phyloP scores from a whole-genome alignment of 2,113 vertebrate genomes.

The Nematolebias whitei region DNA sequence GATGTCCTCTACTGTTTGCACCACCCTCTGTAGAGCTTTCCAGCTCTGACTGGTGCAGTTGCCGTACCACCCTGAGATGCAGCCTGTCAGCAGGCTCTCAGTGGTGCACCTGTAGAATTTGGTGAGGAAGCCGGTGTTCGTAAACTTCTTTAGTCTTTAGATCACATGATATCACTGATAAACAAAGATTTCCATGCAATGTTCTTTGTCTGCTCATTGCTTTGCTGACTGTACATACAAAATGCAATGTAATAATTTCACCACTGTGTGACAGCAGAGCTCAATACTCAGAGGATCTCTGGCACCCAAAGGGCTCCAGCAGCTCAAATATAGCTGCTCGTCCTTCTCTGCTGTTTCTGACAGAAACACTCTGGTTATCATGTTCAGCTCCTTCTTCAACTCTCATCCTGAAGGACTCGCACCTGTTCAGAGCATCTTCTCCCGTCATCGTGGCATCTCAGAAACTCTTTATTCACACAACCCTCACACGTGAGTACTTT shows the following conservation, averaged over 20 bases:
- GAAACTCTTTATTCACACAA: conserved; percentile 16
- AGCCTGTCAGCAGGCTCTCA: no score
- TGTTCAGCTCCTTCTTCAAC: conserved; percentile 51
- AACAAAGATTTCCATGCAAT: neutral
- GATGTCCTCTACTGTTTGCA: no score
- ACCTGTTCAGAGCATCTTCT: conserved; percentile 32
- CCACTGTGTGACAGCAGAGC: conserved; percentile 75
- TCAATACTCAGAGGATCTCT: conserved; percentile 27
- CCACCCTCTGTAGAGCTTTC: no score
- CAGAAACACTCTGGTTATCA: conserved; percentile 38
- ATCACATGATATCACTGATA: neutral
- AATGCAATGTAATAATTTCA: conserved; percentile 51
- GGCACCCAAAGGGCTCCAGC: conserved; percentile 28
- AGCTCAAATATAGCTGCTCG: conserved; percentile 39
- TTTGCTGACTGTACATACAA: no score
- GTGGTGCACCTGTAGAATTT: no score
- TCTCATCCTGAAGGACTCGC: conserved; percentile 50
- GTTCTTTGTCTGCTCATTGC: no score
- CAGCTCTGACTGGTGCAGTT: no score
- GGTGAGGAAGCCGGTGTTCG: no score
- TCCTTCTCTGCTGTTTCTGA: conserved; percentile 32
- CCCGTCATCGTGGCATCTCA: conserved; percentile 27
- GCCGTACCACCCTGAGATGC: no score
- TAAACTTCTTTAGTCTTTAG: no score
- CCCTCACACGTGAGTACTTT: conserved; percentile 56